These are phyloP conservation scores for Perca schrenkii DNA, from an alignment of 2,113 vertebrate species.

Conservation along the genomic window DNA sequence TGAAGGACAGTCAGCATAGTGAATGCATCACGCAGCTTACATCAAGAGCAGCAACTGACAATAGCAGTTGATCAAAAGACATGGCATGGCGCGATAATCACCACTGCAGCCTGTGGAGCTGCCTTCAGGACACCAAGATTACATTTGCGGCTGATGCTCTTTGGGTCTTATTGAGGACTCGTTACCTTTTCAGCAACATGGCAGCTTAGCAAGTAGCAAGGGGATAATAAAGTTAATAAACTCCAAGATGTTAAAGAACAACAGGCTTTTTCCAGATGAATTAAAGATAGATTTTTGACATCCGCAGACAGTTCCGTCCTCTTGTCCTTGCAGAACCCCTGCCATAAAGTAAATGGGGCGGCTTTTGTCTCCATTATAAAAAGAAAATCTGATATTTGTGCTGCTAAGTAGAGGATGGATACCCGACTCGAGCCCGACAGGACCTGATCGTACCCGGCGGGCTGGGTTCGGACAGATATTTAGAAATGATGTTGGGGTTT, in stretches of 20 bases:
- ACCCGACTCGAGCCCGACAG: too few species aligned
- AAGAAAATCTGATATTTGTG: neutral
- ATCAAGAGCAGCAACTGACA: slow-evolving; percentile 51
- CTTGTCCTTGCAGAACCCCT: neutral
- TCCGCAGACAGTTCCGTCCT: slow-evolving; percentile 2
- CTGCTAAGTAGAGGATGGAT: neutral
- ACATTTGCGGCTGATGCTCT: slow-evolving; percentile 48
- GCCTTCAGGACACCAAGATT: slow-evolving; percentile 54
- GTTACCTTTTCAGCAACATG: slow-evolving; percentile 40
- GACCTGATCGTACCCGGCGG: too few species aligned
- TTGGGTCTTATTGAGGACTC: slow-evolving; percentile 31
- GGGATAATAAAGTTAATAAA: slow-evolving; percentile 10
- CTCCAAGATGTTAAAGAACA: neutral
- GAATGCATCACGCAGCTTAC: slow-evolving; percentile 36
- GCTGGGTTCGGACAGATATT: too few species aligned
- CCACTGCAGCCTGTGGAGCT: slow-evolving; percentile 51
- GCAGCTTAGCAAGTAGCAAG: slow-evolving; percentile 8
- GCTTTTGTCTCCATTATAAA: neutral
- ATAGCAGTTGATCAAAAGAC: slow-evolving; percentile 68
- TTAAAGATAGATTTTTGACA: slow-evolving; percentile 13
- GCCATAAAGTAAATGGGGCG: slow-evolving; percentile 1
- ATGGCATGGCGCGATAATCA: slow-evolving; percentile 68
- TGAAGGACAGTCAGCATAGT: slow-evolving; percentile 31
- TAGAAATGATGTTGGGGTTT: too few species aligned
- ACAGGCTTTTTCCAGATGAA: slow-evolving; percentile 17